Base-by-base conservation (phyloP, 2,888 invertebrate genomes). In the Colostygia pectinataria region DNA sequence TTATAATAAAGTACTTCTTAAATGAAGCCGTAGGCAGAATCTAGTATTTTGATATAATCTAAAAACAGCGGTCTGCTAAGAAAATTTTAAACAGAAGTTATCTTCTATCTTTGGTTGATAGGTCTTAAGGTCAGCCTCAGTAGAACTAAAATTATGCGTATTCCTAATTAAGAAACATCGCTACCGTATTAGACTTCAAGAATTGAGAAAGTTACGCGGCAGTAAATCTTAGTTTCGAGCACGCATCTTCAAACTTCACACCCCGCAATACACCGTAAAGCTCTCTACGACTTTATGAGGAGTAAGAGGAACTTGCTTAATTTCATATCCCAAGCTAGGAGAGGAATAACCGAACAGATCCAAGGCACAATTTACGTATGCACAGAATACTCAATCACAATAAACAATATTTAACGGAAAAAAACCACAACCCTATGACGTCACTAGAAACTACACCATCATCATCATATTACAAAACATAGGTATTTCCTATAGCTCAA, bases 261-360 rank as follows among this genome's bases (percentile, higher is more conserved):
- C 52, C 39, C 24, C 32, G 36, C 50, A 27, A 25, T 45, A 45
- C 37, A 51, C 40, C 45, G 56, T 42, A 36, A 32, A 43, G 32
- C 49, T 41, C 45, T 44, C 41, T 15, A 41, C 23, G 29, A 32
- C 31, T 40, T 37, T 43, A 43, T 37, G 33, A 43, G 44, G 37
- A 49, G 57, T 61, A 50, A 54, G 55, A 57, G 56, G 53, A 68
- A 69, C 65, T 68, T 61, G 40, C 52, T 57, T 63, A 67, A 70
- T 67, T 63, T 62, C 55, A 61, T 65, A 64, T 61, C 55, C 57
- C 38, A 57, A 36, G 54, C 8, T 8, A 7, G 6, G 29, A 29
- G 20, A 27, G 15, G 40, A 34, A 15, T 43, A 44, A 18, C 29
- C 31, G 15, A 20, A 33, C 29, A 24, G 14, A 42, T 18, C 5